Evolutionary conservation across 2,113 vertebrate species (phyloP).

Genomic region (Spheniscus mendiculus): DNA sequence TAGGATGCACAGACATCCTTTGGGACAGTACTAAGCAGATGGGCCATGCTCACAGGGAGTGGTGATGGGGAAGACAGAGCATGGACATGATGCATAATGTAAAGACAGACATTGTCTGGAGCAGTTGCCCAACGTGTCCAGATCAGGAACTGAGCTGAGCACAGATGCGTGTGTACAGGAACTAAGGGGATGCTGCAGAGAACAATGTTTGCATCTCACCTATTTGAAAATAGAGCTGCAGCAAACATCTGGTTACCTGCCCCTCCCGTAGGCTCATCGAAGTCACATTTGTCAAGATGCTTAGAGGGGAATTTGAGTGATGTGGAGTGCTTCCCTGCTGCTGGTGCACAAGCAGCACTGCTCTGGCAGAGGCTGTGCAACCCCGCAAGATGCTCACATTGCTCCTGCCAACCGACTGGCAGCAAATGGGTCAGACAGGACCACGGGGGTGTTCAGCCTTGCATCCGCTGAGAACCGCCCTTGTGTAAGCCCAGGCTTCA

Average conservation of each 20-base stretch:
- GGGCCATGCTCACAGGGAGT: neutral
- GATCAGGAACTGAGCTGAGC: neutral
- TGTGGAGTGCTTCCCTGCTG: neutral
- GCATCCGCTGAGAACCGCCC: neutral
- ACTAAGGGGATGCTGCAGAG: neutral
- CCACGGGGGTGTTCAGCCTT: accelerated
- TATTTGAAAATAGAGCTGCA: neutral
- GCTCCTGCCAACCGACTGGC: neutral
- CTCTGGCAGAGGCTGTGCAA: neutral
- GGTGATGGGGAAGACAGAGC: neutral
- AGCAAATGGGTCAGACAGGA: neutral
- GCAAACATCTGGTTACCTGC: neutral
- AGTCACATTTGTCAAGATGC: accelerated
- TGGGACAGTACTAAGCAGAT: neutral
- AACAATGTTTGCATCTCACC: neutral
- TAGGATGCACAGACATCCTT: neutral
- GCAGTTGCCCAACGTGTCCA: neutral
- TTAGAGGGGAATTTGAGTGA: neutral
- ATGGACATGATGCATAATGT: accelerated
- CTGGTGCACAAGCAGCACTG: accelerated
- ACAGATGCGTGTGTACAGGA: accelerated
- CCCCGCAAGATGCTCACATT: accelerated
- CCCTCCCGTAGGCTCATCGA: neutral
- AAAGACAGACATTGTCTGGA: neutral
- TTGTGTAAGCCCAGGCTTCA: neutral